Percentiles rank a stretch among this genome's conserved stretches.
These are phyloP conservation scores for Tenualosa thibaudeaui DNA, from an alignment of 2,797 vertebrate species.

Conservation along the genomic window DNA sequence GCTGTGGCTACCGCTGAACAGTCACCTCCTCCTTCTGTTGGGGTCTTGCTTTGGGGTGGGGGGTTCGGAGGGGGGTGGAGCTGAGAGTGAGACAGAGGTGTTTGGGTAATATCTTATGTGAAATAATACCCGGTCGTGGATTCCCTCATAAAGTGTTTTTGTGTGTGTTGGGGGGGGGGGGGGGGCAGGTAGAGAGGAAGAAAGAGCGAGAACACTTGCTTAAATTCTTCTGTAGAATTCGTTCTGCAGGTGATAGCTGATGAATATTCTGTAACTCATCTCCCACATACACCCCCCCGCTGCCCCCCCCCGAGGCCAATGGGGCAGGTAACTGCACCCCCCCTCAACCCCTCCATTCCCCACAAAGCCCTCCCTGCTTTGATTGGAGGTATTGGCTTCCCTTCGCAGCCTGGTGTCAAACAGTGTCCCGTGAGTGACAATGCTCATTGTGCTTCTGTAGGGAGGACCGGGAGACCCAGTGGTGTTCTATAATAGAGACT, in stretches of 20 bases:
- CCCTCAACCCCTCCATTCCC: neutral
- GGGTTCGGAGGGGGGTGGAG: neutral
- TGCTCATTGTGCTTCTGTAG: conserved; percentile 13
- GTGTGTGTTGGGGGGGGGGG: neutral
- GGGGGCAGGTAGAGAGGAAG: neutral
- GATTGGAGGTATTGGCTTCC: conserved; percentile 50
- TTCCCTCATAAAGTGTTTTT: neutral
- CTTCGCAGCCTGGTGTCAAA: conserved; percentile 54
- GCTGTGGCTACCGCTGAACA: conserved; percentile 6
- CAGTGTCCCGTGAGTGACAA: conserved; percentile 31
- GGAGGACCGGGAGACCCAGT: conserved; percentile 32
- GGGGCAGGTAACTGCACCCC: conserved; percentile 37
- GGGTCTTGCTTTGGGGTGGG: neutral
- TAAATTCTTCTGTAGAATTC: conserved; percentile 28
- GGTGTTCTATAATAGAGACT: conserved; percentile 43
- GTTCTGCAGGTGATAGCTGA: conserved; percentile 28
- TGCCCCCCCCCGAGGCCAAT: neutral
- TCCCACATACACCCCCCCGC: conserved; percentile 18
- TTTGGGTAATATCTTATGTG: neutral
- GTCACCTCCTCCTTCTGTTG: neutral
- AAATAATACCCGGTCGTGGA: neutral
- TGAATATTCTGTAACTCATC: conserved; percentile 51
- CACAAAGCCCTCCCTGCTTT: conserved; percentile 38
- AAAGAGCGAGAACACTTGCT: neutral
- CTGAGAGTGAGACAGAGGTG: neutral